These are phyloP conservation scores for Periparus ater DNA, from an alignment of 2,797 vertebrate species.

Conservation along the genomic window DNA sequence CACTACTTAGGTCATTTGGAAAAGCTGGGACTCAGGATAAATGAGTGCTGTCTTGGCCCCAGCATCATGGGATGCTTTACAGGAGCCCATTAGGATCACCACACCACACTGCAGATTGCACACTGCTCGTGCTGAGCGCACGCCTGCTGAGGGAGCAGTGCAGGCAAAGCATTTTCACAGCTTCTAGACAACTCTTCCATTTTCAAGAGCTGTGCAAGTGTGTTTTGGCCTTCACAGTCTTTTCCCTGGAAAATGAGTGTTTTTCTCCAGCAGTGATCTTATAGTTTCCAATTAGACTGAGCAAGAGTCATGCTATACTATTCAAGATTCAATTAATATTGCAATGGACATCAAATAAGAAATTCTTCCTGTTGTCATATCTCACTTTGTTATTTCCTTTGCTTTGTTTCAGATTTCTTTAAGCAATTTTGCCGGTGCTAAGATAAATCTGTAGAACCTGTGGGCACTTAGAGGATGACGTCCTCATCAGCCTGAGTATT, in stretches of 20 bases:
- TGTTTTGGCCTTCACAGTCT: neutral
- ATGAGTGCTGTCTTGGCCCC: conserved; percentile 38
- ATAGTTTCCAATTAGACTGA: neutral
- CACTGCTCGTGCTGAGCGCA: neutral
- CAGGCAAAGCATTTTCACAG: conserved; percentile 27
- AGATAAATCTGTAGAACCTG: neutral
- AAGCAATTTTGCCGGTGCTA: neutral
- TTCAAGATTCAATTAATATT: neutral
- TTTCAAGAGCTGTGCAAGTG: neutral
- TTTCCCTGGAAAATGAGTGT: neutral
- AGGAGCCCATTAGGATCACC: neutral
- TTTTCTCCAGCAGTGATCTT: neutral
- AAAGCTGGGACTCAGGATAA: conserved; percentile 46
- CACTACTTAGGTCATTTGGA: conserved; percentile 71
- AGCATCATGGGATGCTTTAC: conserved; percentile 13
- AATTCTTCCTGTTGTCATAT: neutral
- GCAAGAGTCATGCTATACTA: neutral
- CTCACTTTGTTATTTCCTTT: neutral
- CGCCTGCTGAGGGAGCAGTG: neutral
- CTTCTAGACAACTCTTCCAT: neutral
- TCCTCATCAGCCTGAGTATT: neutral
- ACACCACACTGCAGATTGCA: rapidly evolving
- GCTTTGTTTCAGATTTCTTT: neutral
- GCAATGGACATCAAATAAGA: neutral
- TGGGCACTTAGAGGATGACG: neutral